Percentiles rank a stretch among this genome's conserved stretches.
Evolutionary conservation across 1,140 invertebrate genomes (phyloP).

Genomic region (Monomorium pharaonis): DNA sequence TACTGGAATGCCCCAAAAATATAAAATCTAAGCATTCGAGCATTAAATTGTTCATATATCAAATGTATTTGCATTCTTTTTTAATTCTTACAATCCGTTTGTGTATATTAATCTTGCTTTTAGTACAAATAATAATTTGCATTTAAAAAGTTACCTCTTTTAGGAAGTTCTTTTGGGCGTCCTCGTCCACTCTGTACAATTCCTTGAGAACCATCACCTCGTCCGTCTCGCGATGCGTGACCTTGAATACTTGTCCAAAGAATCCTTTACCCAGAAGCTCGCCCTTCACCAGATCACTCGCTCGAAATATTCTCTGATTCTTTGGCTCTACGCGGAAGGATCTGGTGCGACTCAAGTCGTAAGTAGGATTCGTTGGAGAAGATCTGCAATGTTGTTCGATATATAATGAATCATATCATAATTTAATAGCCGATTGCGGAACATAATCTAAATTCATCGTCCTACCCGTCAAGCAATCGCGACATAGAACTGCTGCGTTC

Average conservation of each 20-base stretch:
- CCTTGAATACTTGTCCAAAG: constrained; percentile 96
- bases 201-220: constrained; percentile 98
- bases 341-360: constrained; percentile 93
- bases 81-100: not conserved
- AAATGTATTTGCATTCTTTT: not conserved
- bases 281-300: constrained; percentile 95
- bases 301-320: constrained; percentile 94
- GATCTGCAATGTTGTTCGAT: constrained; percentile 77
- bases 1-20: not conserved
- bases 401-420: not conserved
- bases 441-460: not conserved
- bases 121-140: no score
- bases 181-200: constrained; percentile 96
- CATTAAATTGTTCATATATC: not conserved
- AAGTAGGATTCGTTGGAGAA: constrained; percentile 81
- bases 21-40: not conserved
- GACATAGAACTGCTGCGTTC: constrained; percentile 95
- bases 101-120: not conserved
- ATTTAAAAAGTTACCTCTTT: constrained; percentile 90
- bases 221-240: constrained; percentile 94
- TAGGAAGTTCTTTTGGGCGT: constrained; percentile 96
- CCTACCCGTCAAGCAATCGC: constrained; percentile 91
- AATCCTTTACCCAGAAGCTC: constrained; percentile 96
- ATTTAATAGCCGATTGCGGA: constrained; percentile 7
- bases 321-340: constrained; percentile 94